Percentiles rank a stretch among this genome's conserved stretches.
These are phyloP conservation scores for Syrrhaptes paradoxus DNA, from an alignment of 2,113 vertebrate species.

Conservation along the genomic window DNA sequence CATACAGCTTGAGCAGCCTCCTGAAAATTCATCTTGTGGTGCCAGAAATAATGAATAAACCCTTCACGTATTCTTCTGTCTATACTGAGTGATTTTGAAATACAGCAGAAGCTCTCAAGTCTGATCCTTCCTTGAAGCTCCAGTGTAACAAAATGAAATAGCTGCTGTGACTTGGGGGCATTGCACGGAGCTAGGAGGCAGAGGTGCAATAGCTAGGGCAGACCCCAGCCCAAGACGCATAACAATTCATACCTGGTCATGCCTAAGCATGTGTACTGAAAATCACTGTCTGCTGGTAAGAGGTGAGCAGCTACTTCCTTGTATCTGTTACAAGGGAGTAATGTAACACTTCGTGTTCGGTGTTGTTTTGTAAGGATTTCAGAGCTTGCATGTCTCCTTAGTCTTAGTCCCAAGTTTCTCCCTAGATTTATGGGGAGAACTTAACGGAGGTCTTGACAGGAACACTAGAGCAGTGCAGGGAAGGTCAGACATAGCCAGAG, in stretches of 20 bases:
- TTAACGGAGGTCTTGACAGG: background rate
- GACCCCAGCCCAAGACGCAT: background rate
- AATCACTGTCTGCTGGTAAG: background rate
- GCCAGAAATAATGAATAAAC: background rate
- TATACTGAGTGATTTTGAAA: background rate
- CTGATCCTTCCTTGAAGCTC: background rate
- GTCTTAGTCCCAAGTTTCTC: background rate
- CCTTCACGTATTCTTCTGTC: background rate
- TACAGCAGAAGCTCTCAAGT: background rate
- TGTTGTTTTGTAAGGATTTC: background rate
- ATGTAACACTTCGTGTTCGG: background rate
- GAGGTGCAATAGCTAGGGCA: background rate
- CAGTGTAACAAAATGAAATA: background rate
- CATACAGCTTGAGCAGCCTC: background rate
- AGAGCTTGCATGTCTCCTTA: background rate
- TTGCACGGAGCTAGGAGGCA: background rate
- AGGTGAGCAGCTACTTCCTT: background rate
- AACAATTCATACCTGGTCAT: background rate
- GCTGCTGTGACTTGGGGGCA: background rate
- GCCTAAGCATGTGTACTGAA: background rate
- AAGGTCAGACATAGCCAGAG: background rate
- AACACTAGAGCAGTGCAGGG: background rate
- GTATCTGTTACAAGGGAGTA: background rate
- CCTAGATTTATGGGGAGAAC: background rate
- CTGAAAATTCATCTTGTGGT: background rate